Base-by-base conservation (phyloP, 2,888 invertebrate species). In the Latrodectus elegans region DNA sequence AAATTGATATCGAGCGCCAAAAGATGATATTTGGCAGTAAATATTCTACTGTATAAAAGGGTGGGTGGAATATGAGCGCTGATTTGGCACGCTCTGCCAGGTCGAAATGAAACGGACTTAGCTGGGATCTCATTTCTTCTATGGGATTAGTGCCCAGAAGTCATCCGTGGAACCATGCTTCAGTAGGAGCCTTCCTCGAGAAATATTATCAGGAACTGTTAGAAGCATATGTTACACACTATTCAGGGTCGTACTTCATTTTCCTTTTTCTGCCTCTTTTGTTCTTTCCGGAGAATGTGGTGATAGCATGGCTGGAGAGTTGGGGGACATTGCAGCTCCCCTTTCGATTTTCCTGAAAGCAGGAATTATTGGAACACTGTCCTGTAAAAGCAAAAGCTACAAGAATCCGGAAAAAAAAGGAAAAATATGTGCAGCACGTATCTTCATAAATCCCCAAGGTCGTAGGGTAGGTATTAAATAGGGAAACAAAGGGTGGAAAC, bases 21-120 rank as follows among this genome's bases (percentile, higher is more conserved):
- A 75, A 74, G 68, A 82, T 75, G 68, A 75, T 74, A 68, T 75
- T 68, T 74, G 49, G 79, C 60, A 75, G 60, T 82, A 82, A 82
- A 82, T 82, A 75, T 82, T 53, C 81, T 67, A 64, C 49, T 67
- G 73, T 49, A 52, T 12, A 53, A 79, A 51, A 73, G 71, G 49
- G 9, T 55, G 17, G 38, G 15, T 8, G 53, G 55, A 71, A 52
- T 26, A 38, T 12, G 79, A 60, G 70, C 79, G 55, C 68, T 79
- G 70, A 71, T 79, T 71, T 68, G 68, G 60, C 51, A 79, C 70
- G 71, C 60, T 79, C 49, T 38, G 60, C 26, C 60, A 60, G 71
- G 38, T 49, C 70, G 53, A 79, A 79, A 60, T 70, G 71, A 79
- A 79, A 70, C 60, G 60, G 60, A 55, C 60, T 71, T 71, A 71